Percentiles rank a stretch among this genome's conserved stretches.
phyloP scores from a whole-genome alignment of 2,797 vertebrate genomes.

The Cercopithecus neglectus region DNA sequence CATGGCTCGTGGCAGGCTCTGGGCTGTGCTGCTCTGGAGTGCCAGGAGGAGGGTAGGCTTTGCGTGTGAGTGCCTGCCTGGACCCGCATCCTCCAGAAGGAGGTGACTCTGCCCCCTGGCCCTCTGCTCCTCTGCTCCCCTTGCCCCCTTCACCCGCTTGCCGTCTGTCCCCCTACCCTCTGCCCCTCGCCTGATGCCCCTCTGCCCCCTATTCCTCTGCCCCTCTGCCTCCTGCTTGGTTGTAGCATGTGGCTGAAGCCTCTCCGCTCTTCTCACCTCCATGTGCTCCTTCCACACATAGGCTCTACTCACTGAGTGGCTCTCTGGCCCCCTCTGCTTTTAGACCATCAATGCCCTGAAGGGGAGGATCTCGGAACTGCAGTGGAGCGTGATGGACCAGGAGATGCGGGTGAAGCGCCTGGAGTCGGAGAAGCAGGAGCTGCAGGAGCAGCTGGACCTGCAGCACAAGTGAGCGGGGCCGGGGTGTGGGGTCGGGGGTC shows the following conservation, averaged over 20 bases:
- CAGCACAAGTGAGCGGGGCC: conserved; percentile 87
- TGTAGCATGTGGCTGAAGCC: neutral
- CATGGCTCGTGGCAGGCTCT: neutral
- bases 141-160: too few species aligned
- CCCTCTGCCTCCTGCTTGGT: neutral
- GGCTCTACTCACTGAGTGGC: neutral
- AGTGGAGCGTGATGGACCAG: conserved; percentile 85
- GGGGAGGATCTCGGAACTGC: conserved; percentile 85
- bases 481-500: accelerated
- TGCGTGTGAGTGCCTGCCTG: too few species aligned
- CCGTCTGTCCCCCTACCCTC: too few species aligned
- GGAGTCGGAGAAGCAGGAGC: conserved; percentile 85
- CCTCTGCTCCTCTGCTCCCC: too few species aligned
- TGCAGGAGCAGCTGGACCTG: conserved; percentile 90
- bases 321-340: neutral
- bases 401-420: conserved; percentile 85
- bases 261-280: neutral
- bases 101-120: neutral
- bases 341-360: conserved; percentile 84
- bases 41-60: too few species aligned
- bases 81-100: neutral
- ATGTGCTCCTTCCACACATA: accelerated
- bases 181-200: too few species aligned
- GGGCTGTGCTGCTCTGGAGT: neutral
- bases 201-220: too few species aligned